Percentiles rank a stretch among this genome's conserved stretches.
Evolutionary conservation across 2,797 vertebrate species (phyloP).

Genomic region (Macroramphosus scolopax): DNA sequence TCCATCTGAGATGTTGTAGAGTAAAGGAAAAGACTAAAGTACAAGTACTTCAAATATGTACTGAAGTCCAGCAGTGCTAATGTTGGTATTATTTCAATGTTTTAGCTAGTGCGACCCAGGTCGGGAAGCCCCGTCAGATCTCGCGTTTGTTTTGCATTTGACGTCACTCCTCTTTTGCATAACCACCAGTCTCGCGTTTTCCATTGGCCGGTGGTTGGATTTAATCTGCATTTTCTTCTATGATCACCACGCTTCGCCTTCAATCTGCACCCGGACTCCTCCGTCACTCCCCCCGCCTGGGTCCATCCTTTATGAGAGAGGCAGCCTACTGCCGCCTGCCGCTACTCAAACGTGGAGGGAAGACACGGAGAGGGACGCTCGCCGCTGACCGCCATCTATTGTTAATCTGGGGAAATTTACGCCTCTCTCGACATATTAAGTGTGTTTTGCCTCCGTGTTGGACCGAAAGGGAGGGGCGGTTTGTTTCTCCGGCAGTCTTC

Average conservation of each 20-base stretch:
- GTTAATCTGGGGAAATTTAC: constrained; percentile 33
- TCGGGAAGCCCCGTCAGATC: constrained; percentile 4
- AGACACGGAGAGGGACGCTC: constrained; percentile 30
- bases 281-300: constrained; percentile 29
- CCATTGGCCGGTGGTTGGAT: constrained; percentile 56
- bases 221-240: constrained; percentile 35
- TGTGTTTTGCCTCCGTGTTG: neutral
- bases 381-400: constrained; percentile 33
- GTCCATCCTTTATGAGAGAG: constrained; percentile 48
- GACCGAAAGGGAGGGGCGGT: constrained; percentile 18
- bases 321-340: constrained; percentile 30
- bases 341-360: constrained; percentile 51
- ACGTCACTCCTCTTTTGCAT: constrained; percentile 68
- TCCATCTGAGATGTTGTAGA: too few species aligned
- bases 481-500: constrained; percentile 6
- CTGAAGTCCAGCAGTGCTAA: too few species aligned
- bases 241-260: constrained; percentile 28
- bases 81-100: too few species aligned
- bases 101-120: too few species aligned
- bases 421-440: constrained; percentile 26
- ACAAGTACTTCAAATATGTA: too few species aligned
- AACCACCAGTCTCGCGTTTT: constrained; percentile 33
- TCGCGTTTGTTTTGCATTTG: constrained; percentile 34
- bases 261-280: constrained; percentile 26
- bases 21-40: too few species aligned